Conservation (phyloP, 2,113 vertebrate species). For the Natator depressus region DNA sequence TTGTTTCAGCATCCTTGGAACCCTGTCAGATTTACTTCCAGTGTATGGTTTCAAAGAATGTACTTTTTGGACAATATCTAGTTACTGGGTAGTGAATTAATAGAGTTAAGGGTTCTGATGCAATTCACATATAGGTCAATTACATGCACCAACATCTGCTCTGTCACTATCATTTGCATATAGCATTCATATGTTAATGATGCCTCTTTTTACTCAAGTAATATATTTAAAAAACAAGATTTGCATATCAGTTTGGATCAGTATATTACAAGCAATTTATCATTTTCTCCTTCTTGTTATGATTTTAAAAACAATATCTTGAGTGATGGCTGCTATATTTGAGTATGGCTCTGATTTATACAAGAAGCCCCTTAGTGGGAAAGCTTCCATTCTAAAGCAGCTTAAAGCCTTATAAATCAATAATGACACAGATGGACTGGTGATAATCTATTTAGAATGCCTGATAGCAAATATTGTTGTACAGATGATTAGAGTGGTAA, state of each 20-base stretch:
- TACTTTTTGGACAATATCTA: slow-evolving; percentile 87
- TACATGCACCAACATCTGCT: slow-evolving; percentile 99
- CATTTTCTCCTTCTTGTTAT: slow-evolving; percentile 89
- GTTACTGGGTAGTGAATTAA: slow-evolving; percentile 91
- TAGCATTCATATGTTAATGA: slow-evolving; percentile 99
- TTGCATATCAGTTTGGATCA: slow-evolving; percentile 93
- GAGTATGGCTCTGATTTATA: slow-evolving; percentile 91
- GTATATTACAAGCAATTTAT: slow-evolving; percentile 93
- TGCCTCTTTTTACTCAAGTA: slow-evolving; percentile 92
- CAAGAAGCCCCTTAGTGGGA: slow-evolving; percentile 91
- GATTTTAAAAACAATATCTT: slow-evolving; percentile 87
- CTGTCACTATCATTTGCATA: slow-evolving; percentile 99
- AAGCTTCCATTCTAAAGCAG: slow-evolving; percentile 97
- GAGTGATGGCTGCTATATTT: slow-evolving; percentile 90
- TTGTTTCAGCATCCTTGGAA: slow-evolving; percentile 85
- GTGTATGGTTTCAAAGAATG: slow-evolving; percentile 86
- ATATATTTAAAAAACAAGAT: slow-evolving; percentile 94
- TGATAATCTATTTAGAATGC: slow-evolving; percentile 99
- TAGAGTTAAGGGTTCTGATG: slow-evolving; percentile 98
- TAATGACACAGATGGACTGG: slow-evolving; percentile 99
- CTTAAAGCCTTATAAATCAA: slow-evolving; percentile 99
- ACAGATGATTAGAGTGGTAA: slow-evolving; percentile 98
- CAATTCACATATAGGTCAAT: slow-evolving; percentile 99
- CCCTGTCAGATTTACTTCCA: slow-evolving; percentile 86
- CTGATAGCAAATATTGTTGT: slow-evolving; percentile 99